A percentile compares a stretch with the other conserved stretches of the same genome.
Conservation (phyloP, 2,888 invertebrate genomes). For the Nemurella pictetii region DNA sequence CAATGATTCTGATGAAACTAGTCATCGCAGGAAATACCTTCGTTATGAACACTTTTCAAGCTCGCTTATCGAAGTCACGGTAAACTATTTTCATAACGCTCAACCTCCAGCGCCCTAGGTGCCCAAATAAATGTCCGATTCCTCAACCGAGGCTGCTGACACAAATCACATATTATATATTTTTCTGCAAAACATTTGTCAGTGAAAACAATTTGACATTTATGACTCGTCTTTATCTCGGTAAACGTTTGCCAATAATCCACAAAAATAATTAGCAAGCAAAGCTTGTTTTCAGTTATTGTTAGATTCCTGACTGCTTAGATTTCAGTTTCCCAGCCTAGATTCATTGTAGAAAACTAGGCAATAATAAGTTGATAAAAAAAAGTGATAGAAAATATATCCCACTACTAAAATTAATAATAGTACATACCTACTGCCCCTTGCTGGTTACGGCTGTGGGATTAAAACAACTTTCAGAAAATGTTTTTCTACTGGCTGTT, state of each 20-base stretch:
- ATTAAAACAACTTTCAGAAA: background rate
- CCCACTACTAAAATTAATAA: background rate
- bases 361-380: background rate
- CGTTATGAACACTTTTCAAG: background rate
- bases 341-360: background rate
- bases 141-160: slow-evolving; percentile 25
- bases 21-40: background rate
- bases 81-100: slow-evolving; percentile 15
- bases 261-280: background rate
- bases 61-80: background rate
- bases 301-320: background rate
- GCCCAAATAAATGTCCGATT: background rate
- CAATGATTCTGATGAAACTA: background rate
- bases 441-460: background rate
- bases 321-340: background rate
- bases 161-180: background rate
- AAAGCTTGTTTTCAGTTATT: background rate
- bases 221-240: background rate
- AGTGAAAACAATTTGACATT: background rate
- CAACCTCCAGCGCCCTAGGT: slow-evolving; percentile 7
- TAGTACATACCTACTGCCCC: background rate
- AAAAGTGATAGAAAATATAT: background rate
- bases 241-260: background rate
- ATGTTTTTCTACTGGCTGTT: background rate
- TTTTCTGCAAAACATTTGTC: slow-evolving; percentile 18